phyloP scores from a whole-genome alignment of 2,113 vertebrate genomes.

The Agapornis roseicollis region DNA sequence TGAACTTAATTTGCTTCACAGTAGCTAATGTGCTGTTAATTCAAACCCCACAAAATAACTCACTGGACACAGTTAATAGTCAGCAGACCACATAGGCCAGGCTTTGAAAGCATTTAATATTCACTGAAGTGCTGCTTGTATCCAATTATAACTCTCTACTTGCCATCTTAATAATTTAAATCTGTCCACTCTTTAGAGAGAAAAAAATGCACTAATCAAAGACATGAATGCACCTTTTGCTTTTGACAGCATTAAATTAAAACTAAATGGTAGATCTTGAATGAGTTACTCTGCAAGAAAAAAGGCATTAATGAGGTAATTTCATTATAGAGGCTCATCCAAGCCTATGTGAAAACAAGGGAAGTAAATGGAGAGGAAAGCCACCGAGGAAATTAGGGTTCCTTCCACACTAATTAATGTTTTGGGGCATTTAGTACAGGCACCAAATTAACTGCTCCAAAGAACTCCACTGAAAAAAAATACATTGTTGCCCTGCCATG shows the following conservation, averaged over 20 bases:
- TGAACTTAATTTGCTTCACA: slow-evolving; percentile 70
- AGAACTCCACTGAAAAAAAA: slow-evolving; percentile 87
- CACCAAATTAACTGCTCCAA: slow-evolving; percentile 97
- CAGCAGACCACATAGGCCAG: slow-evolving; percentile 69
- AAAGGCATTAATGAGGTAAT: slow-evolving; percentile 97
- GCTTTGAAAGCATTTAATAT: slow-evolving; percentile 91
- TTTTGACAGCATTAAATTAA: slow-evolving; percentile 89
- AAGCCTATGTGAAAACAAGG: slow-evolving; percentile 84
- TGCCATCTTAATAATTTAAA: slow-evolving; percentile 97
- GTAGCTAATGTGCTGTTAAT: slow-evolving; percentile 70
- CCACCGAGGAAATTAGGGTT: slow-evolving; percentile 91
- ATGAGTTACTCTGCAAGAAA: slow-evolving; percentile 87
- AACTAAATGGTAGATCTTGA: slow-evolving; percentile 89
- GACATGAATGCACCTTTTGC: slow-evolving; percentile 82
- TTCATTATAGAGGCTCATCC: slow-evolving; percentile 89
- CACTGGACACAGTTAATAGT: slow-evolving; percentile 91
- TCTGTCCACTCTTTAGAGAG: slow-evolving; percentile 78
- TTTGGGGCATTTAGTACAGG: slow-evolving; percentile 88
- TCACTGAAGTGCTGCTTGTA: slow-evolving; percentile 92
- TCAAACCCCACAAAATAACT: slow-evolving; percentile 63
- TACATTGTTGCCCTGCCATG: slow-evolving; percentile 89
- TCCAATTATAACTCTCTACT: slow-evolving; percentile 98
- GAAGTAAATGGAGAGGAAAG: slow-evolving; percentile 84
- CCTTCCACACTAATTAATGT: slow-evolving; percentile 97
- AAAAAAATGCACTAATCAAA: slow-evolving; percentile 78